Evolutionary conservation across 1,140 invertebrate species (phyloP).

Genomic region (Drusus annulatus): DNA sequence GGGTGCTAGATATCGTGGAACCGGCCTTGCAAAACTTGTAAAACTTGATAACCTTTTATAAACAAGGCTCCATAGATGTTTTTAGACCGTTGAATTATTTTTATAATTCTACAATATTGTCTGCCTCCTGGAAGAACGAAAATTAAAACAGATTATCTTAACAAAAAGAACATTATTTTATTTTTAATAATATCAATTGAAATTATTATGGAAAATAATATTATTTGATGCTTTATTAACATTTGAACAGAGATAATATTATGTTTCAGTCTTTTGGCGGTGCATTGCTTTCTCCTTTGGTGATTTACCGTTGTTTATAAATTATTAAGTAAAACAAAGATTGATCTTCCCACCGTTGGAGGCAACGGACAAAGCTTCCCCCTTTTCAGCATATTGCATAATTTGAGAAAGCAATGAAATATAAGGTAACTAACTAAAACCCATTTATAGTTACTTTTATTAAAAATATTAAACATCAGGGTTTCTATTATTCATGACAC

Average conservation of each 20-base stretch:
- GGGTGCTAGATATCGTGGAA: no score
- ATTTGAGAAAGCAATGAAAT: no score
- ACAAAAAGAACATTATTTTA: neutral
- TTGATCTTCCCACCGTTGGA: neutral
- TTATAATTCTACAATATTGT: no score
- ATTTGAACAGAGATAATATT: slow-evolving; percentile 29
- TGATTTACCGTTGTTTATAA: neutral
- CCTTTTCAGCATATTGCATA: neutral
- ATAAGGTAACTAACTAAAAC: no score
- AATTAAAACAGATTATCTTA: no score
- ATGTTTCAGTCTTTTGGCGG: slow-evolving; percentile 16
- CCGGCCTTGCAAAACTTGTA: no score
- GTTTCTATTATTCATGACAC: neutral
- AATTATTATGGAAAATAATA: slow-evolving; percentile 27
- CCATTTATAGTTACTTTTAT: neutral
- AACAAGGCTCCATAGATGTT: no score
- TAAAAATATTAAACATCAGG: neutral
- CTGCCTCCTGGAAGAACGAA: no score
- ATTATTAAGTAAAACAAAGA: neutral
- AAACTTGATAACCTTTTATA: no score
- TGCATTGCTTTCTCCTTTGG: neutral
- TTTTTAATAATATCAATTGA: slow-evolving; percentile 18
- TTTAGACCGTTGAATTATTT: no score
- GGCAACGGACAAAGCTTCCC: neutral
- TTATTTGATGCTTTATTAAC: slow-evolving; percentile 17